Evolutionary conservation across 1,140 invertebrate species (phyloP).

Genomic region (Psix sp.): DNA sequence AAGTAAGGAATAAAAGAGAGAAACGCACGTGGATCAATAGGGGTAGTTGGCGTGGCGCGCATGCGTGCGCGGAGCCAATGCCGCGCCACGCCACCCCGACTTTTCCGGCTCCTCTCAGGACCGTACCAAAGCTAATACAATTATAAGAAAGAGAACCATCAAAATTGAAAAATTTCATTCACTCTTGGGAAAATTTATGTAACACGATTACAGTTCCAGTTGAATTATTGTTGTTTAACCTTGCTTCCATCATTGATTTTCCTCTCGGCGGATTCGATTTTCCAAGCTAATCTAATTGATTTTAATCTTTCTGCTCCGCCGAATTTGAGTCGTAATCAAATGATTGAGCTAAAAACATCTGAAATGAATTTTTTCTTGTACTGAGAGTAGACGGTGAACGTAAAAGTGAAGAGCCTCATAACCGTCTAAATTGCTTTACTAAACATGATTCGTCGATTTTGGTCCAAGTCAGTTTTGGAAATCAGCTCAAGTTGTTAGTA

Average conservation of each 20-base stretch:
- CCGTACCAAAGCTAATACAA: conserved; percentile 60
- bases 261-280: too few relatives aligned
- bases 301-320: too few relatives aligned
- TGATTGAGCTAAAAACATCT: too few relatives aligned
- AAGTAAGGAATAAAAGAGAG: conserved; percentile 10
- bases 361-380: too few relatives aligned
- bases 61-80: conserved; percentile 55
- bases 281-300: too few relatives aligned
- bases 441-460: too few relatives aligned
- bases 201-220: conserved; percentile 46
- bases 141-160: conserved; percentile 48
- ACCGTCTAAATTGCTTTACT: too few relatives aligned
- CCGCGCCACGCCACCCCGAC: conserved; percentile 49
- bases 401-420: too few relatives aligned
- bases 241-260: conserved; percentile 12
- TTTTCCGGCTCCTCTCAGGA: conserved; percentile 63
- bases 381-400: too few relatives aligned
- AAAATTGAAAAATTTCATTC: conserved; percentile 53
- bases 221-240: conserved; percentile 49
- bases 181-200: conserved; percentile 43
- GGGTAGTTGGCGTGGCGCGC: conserved; percentile 60
- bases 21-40: conserved; percentile 62
- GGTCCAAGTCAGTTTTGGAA: too few relatives aligned
- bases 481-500: too few relatives aligned
- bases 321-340: too few relatives aligned